Conservation (phyloP, 2,888 invertebrate species). For the Pyrrhosoma nymphula region DNA sequence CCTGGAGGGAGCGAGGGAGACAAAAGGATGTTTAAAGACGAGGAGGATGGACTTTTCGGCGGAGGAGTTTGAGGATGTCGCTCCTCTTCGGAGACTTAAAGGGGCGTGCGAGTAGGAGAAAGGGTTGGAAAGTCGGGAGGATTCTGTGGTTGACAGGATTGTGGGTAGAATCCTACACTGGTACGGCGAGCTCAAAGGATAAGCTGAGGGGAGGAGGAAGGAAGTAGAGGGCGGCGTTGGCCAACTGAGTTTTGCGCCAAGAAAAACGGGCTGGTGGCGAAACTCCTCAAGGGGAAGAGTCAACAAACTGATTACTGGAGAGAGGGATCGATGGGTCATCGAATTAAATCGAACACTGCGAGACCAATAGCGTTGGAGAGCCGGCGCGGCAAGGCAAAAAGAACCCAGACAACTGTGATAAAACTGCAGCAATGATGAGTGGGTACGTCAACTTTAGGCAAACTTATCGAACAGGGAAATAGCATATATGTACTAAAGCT, state of each 20-base stretch:
- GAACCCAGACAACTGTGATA: neutral
- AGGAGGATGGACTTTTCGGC: slow-evolving; percentile 1
- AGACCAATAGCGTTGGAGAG: neutral
- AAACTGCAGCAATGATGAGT: too few relatives aligned
- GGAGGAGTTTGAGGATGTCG: neutral
- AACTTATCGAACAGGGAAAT: too few relatives aligned
- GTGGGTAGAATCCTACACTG: neutral
- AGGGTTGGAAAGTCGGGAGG: neutral
- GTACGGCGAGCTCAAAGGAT: slow-evolving; percentile 22
- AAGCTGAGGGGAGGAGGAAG: neutral
- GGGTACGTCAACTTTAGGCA: too few relatives aligned
- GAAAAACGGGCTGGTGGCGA: neutral
- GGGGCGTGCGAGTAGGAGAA: neutral
- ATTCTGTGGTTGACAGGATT: slow-evolving; percentile 35
- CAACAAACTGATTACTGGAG: neutral
- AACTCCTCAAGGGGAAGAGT: neutral
- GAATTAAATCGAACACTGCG: neutral
- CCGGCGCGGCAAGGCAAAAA: neutral
- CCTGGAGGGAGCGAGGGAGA: neutral
- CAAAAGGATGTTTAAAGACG: slow-evolving; percentile 11
- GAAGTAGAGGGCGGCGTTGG: neutral
- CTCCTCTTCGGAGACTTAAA: neutral
- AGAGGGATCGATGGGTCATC: slow-evolving; percentile 3
- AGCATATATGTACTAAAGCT: too few relatives aligned
- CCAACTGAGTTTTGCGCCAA: neutral